Percentiles rank a stretch among this genome's conserved stretches.
Conservation (phyloP, 2,797 vertebrate species). For the Gymnothorax javanicus region DNA sequence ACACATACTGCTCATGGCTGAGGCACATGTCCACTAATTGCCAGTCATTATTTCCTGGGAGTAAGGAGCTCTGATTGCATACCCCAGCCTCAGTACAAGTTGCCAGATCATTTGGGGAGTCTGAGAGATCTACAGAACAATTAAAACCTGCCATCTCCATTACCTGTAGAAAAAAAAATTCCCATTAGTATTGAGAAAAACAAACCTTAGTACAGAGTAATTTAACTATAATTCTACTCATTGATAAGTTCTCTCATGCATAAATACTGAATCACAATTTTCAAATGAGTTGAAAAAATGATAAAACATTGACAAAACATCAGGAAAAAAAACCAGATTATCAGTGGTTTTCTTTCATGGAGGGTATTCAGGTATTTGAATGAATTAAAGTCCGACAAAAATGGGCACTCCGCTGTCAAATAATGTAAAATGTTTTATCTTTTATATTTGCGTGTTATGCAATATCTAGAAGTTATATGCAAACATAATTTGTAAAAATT, state of each 20-base stretch:
- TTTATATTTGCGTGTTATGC: neutral
- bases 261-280: neutral
- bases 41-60: constrained; percentile 44
- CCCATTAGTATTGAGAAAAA: neutral
- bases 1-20: constrained; percentile 74
- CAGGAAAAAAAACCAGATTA: neutral
- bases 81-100: constrained; percentile 49
- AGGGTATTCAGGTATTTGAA: neutral
- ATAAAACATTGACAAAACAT: neutral
- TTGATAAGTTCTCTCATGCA: neutral
- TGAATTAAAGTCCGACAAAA: neutral
- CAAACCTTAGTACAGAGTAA: neutral
- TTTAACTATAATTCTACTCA: neutral
- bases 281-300: neutral
- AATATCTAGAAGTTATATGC: too few species aligned
- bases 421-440: neutral
- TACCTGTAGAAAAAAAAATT: constrained; percentile 15
- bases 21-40: constrained; percentile 73
- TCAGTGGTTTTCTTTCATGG: neutral
- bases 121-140: constrained; percentile 62
- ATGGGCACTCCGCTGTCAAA: neutral
- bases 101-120: constrained; percentile 30
- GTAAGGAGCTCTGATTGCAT: constrained; percentile 68
- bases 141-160: constrained; percentile 61
- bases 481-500: too few species aligned